Percentiles rank a stretch among this genome's conserved stretches.
Evolutionary conservation across 2,797 vertebrate genomes (phyloP).

Genomic region (Champsocephalus gunnari): DNA sequence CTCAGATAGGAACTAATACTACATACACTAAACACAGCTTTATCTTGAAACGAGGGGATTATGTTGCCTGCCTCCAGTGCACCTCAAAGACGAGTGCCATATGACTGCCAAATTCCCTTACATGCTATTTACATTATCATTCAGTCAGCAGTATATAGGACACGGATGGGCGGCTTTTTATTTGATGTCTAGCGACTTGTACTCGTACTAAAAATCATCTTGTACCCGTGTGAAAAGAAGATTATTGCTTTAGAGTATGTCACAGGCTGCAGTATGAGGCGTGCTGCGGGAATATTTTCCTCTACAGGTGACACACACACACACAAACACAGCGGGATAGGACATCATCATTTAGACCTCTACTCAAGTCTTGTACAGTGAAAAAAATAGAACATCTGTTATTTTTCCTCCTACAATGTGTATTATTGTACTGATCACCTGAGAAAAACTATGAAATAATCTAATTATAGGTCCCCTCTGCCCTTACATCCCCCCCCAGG

Average conservation of each 20-base stretch:
- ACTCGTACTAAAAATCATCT: conserved; percentile 69
- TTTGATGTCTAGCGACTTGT: conserved; percentile 77
- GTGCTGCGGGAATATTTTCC: conserved; percentile 27
- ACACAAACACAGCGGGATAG: neutral
- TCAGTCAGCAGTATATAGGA: conserved; percentile 80
- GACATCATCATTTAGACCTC: conserved; percentile 16
- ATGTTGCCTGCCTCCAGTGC: conserved; percentile 80
- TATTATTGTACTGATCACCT: conserved; percentile 7
- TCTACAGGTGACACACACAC: conserved; percentile 57
- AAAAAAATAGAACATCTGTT: conserved; percentile 27
- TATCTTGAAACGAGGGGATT: conserved; percentile 80
- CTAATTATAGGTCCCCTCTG: conserved; percentile 20
- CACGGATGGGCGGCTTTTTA: conserved; percentile 74
- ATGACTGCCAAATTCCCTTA: conserved; percentile 77
- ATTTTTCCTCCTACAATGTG: conserved; percentile 7
- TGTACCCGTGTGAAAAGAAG: conserved; percentile 61
- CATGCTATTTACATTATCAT: conserved; percentile 82
- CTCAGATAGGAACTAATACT: conserved; percentile 78
- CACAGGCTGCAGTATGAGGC: conserved; percentile 46
- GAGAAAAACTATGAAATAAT: conserved; percentile 27
- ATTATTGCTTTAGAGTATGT: conserved; percentile 66
- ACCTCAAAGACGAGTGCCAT: conserved; percentile 79
- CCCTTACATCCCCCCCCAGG: conserved; percentile 26
- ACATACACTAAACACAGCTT: conserved; percentile 81
- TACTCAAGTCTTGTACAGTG: conserved; percentile 11